Evolutionary conservation across 2,888 invertebrate genomes (phyloP), one percentile per base, ranked within the genome.

Genomic region (Lymantria monacha): DNA sequence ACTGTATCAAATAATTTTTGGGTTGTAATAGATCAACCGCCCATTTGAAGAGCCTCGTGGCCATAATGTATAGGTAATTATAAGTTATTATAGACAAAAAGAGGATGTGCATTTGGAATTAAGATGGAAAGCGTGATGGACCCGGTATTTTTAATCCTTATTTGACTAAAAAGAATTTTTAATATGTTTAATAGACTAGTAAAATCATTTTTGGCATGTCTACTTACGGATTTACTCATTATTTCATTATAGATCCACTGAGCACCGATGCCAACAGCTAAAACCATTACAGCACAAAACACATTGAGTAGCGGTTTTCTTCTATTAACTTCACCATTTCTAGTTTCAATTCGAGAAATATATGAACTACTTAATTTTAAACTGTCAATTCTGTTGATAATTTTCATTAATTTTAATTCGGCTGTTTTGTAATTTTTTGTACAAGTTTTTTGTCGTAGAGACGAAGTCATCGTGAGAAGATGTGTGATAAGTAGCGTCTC

Each of bases 381-480:
- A 54, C 52, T 60, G 1, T 85, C 74, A 1, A 89, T 83, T 75
- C 87, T 90, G 13, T 64, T 72, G 0, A 89, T 44, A 48, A 91
- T 84, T 72, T 84, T 87, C 3, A 68, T 56, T 2, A 90, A 40
- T 77, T 85, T 88, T 2, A 76, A 46, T 67, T 90, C 88, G 0
- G 86, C 85, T 0, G 66, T 60, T 81, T 89, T 91, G 3, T 74
- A 49, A 61, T 81, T 87, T 66, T 87, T 88, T 0, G 86, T 83
- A 37, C 76, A 78, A 3, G 67, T 56, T 68, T 85, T 88, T 0
- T 61, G 52, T 10, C 64, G 69, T 0, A 44, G 40, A n/a, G 64
- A 59, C 41, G 65, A 66, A 49, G 57, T 74, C 87, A 87, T 87
- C 54, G 70, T 72, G 47, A 30, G 45, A 37, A 43, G 53, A 48